These are phyloP conservation scores for Halictus rubicundus DNA, from an alignment of 1,140 invertebrate species.

Conservation along the genomic window DNA sequence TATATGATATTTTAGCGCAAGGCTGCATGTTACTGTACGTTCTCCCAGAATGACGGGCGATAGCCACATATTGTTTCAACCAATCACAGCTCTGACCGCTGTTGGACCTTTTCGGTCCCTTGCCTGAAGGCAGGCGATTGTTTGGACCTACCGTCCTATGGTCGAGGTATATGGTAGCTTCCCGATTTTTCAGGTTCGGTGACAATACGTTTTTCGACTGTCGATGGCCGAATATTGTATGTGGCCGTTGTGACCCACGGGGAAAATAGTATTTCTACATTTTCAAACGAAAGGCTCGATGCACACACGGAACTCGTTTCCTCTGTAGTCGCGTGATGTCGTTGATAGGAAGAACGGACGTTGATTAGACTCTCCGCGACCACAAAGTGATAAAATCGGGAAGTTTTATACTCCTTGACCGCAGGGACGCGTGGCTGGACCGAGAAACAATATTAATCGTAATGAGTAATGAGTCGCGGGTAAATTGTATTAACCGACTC, in stretches of 20 bases:
- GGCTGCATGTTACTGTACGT: conserved; percentile 20
- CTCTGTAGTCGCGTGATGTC: background rate
- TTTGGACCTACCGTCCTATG: conserved; percentile 80
- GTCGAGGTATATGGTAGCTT: conserved; percentile 61
- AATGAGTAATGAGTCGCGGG: conserved; percentile 66
- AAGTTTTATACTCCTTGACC: conserved; percentile 63
- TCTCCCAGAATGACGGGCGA: conserved; percentile 72
- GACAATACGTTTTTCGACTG: too few species aligned
- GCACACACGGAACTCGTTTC: too few species aligned
- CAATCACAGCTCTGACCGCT: conserved; percentile 81
- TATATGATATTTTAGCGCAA: background rate
- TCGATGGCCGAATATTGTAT: too few species aligned
- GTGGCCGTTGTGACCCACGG: too few species aligned
- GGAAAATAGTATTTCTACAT: too few species aligned
- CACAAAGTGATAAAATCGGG: conserved; percentile 8
- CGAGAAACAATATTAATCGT: conserved; percentile 80
- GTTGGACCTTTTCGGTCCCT: conserved; percentile 80
- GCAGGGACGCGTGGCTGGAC: conserved; percentile 79
- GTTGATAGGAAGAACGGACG: background rate
- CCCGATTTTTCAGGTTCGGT: conserved; percentile 25
- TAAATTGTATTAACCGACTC: conserved; percentile 74
- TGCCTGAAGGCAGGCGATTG: conserved; percentile 80
- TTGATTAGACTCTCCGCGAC: background rate
- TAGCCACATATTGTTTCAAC: conserved; percentile 80
- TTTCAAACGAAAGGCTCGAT: too few species aligned